Percentiles rank a stretch among this genome's conserved stretches.
Conservation (phyloP, 2,113 vertebrate species). For the Heterotis niloticus region DNA sequence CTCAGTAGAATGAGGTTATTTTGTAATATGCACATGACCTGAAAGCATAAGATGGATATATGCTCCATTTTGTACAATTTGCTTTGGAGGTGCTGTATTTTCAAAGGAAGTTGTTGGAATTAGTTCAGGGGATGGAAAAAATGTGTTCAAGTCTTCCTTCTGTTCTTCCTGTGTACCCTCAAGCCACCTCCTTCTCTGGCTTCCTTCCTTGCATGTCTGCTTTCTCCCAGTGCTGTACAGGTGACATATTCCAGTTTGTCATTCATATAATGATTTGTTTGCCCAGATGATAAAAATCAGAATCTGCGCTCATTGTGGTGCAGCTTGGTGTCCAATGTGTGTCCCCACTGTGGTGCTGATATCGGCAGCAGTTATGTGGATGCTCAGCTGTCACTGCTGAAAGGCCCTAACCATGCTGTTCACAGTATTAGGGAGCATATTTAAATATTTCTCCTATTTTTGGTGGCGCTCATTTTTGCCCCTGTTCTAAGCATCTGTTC, state of each 20-base stretch:
- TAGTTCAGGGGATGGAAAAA: slow-evolving; percentile 25
- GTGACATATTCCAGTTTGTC: too few species aligned
- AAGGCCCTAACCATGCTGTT: background rate
- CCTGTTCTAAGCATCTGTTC: slow-evolving; percentile 42
- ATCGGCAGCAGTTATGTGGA: background rate
- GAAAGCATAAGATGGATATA: slow-evolving; percentile 30
- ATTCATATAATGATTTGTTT: too few species aligned
- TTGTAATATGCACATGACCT: slow-evolving; percentile 30
- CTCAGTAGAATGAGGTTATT: slow-evolving; percentile 43
- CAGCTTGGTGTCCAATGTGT: too few species aligned
- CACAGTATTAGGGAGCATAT: slow-evolving; percentile 45
- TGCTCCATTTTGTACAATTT: slow-evolving; percentile 32
- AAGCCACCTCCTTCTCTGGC: too few species aligned
- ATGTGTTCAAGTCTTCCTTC: background rate
- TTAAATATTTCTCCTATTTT: slow-evolving; percentile 81
- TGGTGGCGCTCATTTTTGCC: slow-evolving; percentile 48
- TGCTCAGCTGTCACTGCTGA: background rate
- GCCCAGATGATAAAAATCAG: too few species aligned
- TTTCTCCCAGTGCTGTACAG: too few species aligned
- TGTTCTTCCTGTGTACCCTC: too few species aligned
- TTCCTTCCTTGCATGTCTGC: too few species aligned
- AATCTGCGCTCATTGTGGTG: too few species aligned
- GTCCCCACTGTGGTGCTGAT: background rate
- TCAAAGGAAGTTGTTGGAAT: slow-evolving; percentile 30
- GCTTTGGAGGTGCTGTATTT: slow-evolving; percentile 18